Evolutionary conservation across 2,888 invertebrate genomes (phyloP).

Genomic region (Microctonus aethiopoides): DNA sequence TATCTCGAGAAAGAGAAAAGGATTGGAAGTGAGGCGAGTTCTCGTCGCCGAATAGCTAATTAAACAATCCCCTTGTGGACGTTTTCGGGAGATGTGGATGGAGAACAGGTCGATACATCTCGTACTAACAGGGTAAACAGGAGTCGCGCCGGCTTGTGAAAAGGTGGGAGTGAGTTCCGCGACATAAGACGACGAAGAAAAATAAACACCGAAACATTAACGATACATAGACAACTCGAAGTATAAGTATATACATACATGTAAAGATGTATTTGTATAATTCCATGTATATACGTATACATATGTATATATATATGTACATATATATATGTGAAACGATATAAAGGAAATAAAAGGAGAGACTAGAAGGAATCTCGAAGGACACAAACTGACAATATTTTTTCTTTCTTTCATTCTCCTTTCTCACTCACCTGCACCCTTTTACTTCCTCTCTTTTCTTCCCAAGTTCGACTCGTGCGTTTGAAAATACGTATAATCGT

Average conservation of each 20-base stretch:
- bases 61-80: slow-evolving; percentile 64
- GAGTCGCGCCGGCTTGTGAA: slow-evolving; percentile 50
- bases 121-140: slow-evolving; percentile 66
- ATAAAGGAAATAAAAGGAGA: not conserved
- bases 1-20: slow-evolving; percentile 17
- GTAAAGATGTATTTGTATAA: not conserved
- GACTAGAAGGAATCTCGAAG: slow-evolving; percentile 12
- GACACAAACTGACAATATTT: slow-evolving; percentile 21
- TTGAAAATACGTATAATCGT: slow-evolving; percentile 43
- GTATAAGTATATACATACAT: not conserved
- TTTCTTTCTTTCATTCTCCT: not conserved
- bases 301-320: not conserved
- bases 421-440: not conserved
- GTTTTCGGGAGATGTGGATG: slow-evolving; percentile 54
- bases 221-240: not conserved
- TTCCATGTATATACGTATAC: not conserved
- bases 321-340: not conserved
- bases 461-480: slow-evolving; percentile 20
- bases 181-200: slow-evolving; percentile 1
- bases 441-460: not conserved
- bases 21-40: slow-evolving; percentile 35
- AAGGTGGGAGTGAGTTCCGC: slow-evolving; percentile 23
- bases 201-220: slow-evolving; percentile 14
- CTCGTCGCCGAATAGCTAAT: slow-evolving; percentile 57
- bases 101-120: slow-evolving; percentile 66